phyloP scores from a whole-genome alignment of 2,113 vertebrate species.

The Scomber scombrus region DNA sequence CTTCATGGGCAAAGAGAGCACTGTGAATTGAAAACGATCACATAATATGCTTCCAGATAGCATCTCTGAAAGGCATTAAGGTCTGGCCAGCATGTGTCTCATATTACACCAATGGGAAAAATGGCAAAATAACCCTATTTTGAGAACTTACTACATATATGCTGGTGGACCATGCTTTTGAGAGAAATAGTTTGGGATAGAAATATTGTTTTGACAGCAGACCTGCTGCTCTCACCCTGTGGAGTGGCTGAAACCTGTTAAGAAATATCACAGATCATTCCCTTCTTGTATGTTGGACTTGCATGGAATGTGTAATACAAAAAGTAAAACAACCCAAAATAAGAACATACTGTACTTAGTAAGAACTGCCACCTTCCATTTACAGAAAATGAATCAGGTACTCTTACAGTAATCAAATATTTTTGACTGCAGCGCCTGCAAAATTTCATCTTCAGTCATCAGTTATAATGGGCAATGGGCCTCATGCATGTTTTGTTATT shows the following conservation, averaged over 20 bases:
- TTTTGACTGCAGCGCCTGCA: neutral
- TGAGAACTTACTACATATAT: slow-evolving; percentile 54
- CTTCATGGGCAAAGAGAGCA: slow-evolving; percentile 76
- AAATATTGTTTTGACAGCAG: slow-evolving; percentile 66
- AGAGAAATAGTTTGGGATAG: slow-evolving; percentile 50
- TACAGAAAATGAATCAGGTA: slow-evolving; percentile 29
- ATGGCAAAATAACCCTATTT: slow-evolving; percentile 60
- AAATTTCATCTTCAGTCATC: too few relatives aligned
- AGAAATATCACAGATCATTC: slow-evolving; percentile 48
- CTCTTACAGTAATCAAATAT: neutral
- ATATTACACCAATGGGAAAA: slow-evolving; percentile 67
- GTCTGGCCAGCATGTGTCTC: slow-evolving; percentile 75
- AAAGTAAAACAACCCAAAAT: slow-evolving; percentile 47
- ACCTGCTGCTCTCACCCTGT: slow-evolving; percentile 60
- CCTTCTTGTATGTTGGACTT: slow-evolving; percentile 13
- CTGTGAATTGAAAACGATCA: slow-evolving; percentile 78
- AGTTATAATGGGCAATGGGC: too few relatives aligned
- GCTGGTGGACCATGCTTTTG: slow-evolving; percentile 32
- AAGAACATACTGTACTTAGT: slow-evolving; percentile 38
- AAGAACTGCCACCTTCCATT: slow-evolving; percentile 20
- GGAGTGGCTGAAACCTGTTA: slow-evolving; percentile 55
- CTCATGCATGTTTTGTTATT: too few relatives aligned
- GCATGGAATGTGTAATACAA: slow-evolving; percentile 38
- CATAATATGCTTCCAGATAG: slow-evolving; percentile 82
- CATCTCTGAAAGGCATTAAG: slow-evolving; percentile 81